Evolutionary conservation across 2,888 invertebrate genomes (phyloP), one percentile per base, ranked within the genome.

Genomic region (Drosophila testacea): DNA sequence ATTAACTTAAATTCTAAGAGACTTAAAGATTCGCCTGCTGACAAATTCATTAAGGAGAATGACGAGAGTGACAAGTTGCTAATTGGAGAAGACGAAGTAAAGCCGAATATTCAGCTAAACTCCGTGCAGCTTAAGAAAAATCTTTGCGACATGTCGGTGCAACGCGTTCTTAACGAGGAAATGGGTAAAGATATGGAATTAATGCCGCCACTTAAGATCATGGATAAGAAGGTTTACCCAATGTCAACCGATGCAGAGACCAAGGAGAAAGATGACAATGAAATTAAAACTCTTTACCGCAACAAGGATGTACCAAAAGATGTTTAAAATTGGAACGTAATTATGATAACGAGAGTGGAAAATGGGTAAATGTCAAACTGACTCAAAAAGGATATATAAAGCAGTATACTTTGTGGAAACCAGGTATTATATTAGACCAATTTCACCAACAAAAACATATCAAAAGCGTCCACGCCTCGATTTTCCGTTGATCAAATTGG

Each of bases 371-470:
- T 11, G 27, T 6, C 6, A 9, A 4, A 16, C 13, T 11, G 11
- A n/a, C 13, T 6, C 5, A 7, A 11, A 52, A 28, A 1, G 34
- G 28, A 30, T 13, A 4, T 13, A 47, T 59, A 4, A 36, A 30
- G 13, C 22, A 69, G 13, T 30, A 90, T 0, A 92, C 91, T 13
- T 91, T 67, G 91, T 88, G 30, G 92, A 91, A 22, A 91, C 89
- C 0, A 92, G 92, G 92, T 90, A 90, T 61, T 90, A 91, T 4
- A 91, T 92, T 36, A 84, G 88, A 11, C 90, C 91, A 4, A 63
- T 62, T 0, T 67, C 42, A 11, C 70, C 82, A 46, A 54, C 62
- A 0, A 34, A 68, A 13, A 70, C 75, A 30, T 60, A 52, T 0
- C 55, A 74, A 4, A 71, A 85, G 3, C 81, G 80, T 32, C 87